Conservation (phyloP, 2,797 vertebrate species). For the Acrossocheilus fasciatus region DNA sequence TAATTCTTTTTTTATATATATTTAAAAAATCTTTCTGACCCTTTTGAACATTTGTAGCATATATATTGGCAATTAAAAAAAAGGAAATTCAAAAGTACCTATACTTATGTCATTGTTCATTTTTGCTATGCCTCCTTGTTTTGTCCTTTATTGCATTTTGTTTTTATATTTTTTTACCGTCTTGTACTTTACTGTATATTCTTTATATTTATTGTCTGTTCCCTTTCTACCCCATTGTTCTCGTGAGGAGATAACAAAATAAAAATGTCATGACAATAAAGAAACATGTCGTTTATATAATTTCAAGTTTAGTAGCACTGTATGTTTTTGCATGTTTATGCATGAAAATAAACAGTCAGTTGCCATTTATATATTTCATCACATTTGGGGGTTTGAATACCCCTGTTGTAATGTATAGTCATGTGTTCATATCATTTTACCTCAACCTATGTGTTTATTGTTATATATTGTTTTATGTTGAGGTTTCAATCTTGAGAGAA, state of each 20-base stretch:
- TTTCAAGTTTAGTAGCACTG: background rate
- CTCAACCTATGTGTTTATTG: background rate
- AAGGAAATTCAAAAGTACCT: background rate
- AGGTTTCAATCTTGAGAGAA: conserved; percentile 1
- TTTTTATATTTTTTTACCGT: too few relatives aligned
- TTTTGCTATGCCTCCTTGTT: too few relatives aligned
- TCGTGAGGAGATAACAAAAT: background rate
- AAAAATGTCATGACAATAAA: background rate
- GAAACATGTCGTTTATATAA: background rate
- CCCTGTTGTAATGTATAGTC: background rate
- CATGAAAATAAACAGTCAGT: background rate
- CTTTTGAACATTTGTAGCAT: background rate
- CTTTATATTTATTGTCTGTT: background rate
- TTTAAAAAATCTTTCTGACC: background rate
- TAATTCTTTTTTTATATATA: too few relatives aligned
- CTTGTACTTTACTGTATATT: too few relatives aligned
- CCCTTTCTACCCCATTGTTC: background rate
- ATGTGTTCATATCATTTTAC: background rate
- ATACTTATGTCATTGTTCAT: background rate
- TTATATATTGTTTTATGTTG: background rate
- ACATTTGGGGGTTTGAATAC: background rate
- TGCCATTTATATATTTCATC: background rate
- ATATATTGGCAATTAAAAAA: background rate
- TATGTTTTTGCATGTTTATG: background rate
- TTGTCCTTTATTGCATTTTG: too few relatives aligned